A percentile compares a stretch with the other conserved stretches of the same genome.
Conservation (phyloP, 2,113 vertebrate species). For the Phaetusa simplex region DNA sequence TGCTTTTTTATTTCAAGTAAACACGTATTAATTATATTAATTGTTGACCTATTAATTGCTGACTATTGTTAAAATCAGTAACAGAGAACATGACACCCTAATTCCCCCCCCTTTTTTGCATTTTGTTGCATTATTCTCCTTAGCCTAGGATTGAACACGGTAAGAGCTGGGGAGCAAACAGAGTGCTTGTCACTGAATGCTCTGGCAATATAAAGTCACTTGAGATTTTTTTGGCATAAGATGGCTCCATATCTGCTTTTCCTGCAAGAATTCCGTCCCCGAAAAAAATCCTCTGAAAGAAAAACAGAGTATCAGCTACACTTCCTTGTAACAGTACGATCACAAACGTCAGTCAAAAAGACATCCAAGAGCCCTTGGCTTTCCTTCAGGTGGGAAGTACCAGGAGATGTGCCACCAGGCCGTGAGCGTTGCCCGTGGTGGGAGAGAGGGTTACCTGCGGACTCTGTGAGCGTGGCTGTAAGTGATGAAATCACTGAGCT, state of each 20-base stretch:
- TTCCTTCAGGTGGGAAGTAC: background rate
- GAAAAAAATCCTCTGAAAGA: background rate
- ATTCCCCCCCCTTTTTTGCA: background rate
- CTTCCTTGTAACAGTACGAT: background rate
- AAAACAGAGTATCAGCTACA: background rate
- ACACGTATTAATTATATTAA: background rate
- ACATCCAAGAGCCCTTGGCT: background rate
- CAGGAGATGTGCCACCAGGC: background rate
- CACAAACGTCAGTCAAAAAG: background rate
- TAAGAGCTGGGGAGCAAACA: background rate
- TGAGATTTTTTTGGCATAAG: background rate
- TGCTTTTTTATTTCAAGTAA: background rate
- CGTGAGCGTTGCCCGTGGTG: rapidly evolving
- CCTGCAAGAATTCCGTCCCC: background rate
- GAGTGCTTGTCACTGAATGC: background rate
- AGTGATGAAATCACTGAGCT: background rate
- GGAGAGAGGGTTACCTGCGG: background rate
- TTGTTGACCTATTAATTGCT: background rate
- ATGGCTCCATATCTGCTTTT: background rate
- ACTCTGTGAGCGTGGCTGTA: background rate
- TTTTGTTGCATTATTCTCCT: background rate
- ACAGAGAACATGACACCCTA: background rate
- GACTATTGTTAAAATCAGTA: background rate
- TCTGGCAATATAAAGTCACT: background rate
- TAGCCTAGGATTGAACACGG: background rate